Percentiles rank a stretch among this genome's conserved stretches.
Conservation (phyloP, 2,797 vertebrate genomes). For the Coranthus polyacanthus region DNA sequence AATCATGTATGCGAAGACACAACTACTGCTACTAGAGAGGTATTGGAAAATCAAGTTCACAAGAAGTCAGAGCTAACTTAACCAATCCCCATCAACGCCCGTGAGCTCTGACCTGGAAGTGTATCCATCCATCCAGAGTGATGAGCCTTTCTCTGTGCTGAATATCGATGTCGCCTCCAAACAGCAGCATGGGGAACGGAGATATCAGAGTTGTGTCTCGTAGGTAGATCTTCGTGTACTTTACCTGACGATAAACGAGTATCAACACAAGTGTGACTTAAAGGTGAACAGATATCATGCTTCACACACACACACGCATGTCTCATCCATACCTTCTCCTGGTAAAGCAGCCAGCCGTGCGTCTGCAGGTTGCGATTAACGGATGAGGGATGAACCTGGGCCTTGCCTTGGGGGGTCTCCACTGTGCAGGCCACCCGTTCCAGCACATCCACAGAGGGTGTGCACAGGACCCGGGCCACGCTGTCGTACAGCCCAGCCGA, state of each 20-base stretch:
- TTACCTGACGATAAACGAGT: slow-evolving; percentile 84
- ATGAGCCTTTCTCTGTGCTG: slow-evolving; percentile 95
- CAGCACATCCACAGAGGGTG: slow-evolving; percentile 91
- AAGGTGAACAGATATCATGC: neutral
- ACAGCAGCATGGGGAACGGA: slow-evolving; percentile 96
- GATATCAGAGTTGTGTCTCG: slow-evolving; percentile 93
- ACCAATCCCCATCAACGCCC: neutral
- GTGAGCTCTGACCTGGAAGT: slow-evolving; percentile 91
- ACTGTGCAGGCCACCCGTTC: slow-evolving; percentile 90
- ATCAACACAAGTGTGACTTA: neutral
- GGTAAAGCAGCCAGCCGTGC: slow-evolving; percentile 95
- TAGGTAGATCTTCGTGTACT: slow-evolving; percentile 93
- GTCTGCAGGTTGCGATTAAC: slow-evolving; percentile 95
- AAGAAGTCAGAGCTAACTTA: neutral
- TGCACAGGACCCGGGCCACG: slow-evolving; percentile 89
- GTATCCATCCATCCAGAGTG: slow-evolving; percentile 95
- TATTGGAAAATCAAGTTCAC: neutral
- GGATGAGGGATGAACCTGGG: slow-evolving; percentile 95
- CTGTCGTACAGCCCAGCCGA: slow-evolving; percentile 96
- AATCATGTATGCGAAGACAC: neutral
- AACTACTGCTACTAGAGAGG: neutral
- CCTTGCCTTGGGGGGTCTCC: slow-evolving; percentile 95
- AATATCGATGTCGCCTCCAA: slow-evolving; percentile 96
- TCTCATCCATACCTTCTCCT: slow-evolving; percentile 89
- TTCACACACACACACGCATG: neutral